Base-by-base conservation (phyloP, 2,888 invertebrate genomes). In the Ormyrus labotus region DNA sequence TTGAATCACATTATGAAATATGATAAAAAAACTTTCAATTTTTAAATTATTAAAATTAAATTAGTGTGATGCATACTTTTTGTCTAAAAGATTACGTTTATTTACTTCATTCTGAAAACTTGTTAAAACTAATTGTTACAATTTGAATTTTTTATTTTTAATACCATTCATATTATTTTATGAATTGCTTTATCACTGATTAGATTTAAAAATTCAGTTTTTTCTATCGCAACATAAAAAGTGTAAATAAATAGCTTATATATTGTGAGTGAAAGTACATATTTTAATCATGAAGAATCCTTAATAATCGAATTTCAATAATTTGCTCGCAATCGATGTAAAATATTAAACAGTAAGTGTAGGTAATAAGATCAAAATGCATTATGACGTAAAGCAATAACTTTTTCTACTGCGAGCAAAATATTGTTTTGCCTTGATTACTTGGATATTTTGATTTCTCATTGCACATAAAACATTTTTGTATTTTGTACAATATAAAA, bases 191-290 rank as follows among this genome's bases (percentile, higher is more conserved):
- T 34, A 34, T 34, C 34, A 34, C 4, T 34, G 34, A 34, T 4
- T 34, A 45, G 13, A 9, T 57, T 63, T 6, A 55, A 55, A 57
- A 34, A 60, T 5, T 61, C 1, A 67, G 19, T 72, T 69, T 51
- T 45, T 9, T 68, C 74, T 67, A 60, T n/a, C 48, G 51, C 47
- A 60, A 67, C 13, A 13, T 65, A 2, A 69, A 50, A 53, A 64
- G 6, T 55, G 50, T 63, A 73, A 57, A 48, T 60, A 60, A n/a
- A 70, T 10, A 78, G 34, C 34, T 34, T 34, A 58, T 60, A 45
- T 50, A 65, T 55, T 19, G 64, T 34, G 47, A 77, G 64, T 70
- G 70, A 77, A 77, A 77, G 71, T 71, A 80, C 48, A 70, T 71
- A 67, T 48, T 71, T 65, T 47, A 45, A 69, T n/a, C 34, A 34